A percentile compares a stretch with the other conserved stretches of the same genome.
phyloP scores from a whole-genome alignment of 2,888 invertebrate genomes.

The Heliconius charithonia region DNA sequence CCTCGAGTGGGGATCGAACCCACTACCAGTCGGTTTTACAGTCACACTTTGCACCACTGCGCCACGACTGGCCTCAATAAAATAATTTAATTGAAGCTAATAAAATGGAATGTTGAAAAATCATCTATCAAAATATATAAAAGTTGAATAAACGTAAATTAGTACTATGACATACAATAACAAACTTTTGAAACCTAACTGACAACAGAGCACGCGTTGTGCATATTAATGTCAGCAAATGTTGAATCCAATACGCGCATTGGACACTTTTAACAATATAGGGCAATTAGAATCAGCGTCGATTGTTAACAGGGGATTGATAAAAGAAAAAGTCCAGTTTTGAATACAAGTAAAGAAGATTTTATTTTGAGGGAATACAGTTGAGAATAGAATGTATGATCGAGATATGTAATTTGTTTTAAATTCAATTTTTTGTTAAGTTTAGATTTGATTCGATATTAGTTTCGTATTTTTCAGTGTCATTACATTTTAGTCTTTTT shows the following conservation, averaged over 20 bases:
- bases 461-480: background rate
- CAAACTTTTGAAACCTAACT: slow-evolving; percentile 19
- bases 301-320: slow-evolving; percentile 42
- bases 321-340: slow-evolving; percentile 7
- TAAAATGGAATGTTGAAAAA: background rate
- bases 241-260: slow-evolving; percentile 38
- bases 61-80: no score
- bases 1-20: no score
- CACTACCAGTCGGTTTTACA: no score
- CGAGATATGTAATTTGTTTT: background rate
- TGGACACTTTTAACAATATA: slow-evolving; percentile 56
- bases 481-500: background rate
- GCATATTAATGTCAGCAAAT: slow-evolving; percentile 73
- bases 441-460: background rate
- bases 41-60: no score
- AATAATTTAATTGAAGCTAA: no score
- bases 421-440: background rate
- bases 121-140: background rate
- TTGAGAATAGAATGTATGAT: background rate
- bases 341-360: background rate
- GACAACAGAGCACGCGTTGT: slow-evolving; percentile 51
- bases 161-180: slow-evolving; percentile 8
- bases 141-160: slow-evolving; percentile 15
- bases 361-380: background rate
- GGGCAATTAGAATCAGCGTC: slow-evolving; percentile 67